Evolutionary conservation across 1,140 invertebrate genomes (phyloP).

Genomic region (Colletes gigas): DNA sequence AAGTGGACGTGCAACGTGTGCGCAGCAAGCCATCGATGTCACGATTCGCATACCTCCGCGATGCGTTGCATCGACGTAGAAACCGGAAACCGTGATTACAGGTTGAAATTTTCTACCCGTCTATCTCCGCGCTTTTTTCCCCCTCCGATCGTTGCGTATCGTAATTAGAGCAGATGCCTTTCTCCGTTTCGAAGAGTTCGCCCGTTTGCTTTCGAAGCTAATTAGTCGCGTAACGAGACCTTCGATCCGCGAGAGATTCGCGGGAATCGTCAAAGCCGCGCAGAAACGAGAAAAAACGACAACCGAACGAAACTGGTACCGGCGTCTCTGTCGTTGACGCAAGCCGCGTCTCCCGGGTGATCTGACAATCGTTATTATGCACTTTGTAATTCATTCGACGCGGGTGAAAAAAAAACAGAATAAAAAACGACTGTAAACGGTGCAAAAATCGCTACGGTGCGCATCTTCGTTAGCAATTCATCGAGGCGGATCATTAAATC

Average conservation of each 20-base stretch:
- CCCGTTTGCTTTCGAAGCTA: slow-evolving; percentile 20
- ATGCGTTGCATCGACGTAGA: neutral
- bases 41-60: neutral
- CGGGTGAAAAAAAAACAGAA: neutral
- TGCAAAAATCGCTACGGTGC: neutral
- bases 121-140: neutral
- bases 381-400: neutral
- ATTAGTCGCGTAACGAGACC: slow-evolving; percentile 34
- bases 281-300: neutral
- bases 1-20: neutral
- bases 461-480: slow-evolving; percentile 29
- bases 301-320: neutral
- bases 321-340: neutral
- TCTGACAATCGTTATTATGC: neutral
- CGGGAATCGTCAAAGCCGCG: too few species aligned
- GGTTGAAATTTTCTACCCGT: neutral
- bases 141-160: neutral
- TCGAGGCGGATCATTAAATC: neutral
- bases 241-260: slow-evolving; percentile 11
- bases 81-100: neutral
- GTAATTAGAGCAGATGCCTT: slow-evolving; percentile 20
- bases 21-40: neutral
- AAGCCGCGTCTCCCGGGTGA: neutral
- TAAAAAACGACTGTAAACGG: neutral
- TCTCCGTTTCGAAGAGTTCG: neutral